These are phyloP conservation scores for Pangasius mekongensis DNA, from an alignment of 2,797 vertebrate species.

Conservation along the genomic window DNA sequence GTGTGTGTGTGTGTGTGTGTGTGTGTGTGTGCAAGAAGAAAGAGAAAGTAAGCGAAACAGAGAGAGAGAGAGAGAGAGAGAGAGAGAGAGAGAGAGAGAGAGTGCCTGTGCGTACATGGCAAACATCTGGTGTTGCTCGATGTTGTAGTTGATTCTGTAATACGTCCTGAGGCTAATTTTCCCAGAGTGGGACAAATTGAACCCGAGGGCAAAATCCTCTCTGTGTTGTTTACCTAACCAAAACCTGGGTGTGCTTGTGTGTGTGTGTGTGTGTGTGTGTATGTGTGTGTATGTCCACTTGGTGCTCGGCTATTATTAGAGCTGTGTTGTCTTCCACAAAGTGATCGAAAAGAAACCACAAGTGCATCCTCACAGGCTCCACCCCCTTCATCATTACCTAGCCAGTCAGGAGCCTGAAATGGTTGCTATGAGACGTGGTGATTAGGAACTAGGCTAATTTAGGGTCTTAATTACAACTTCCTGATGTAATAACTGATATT, in stretches of 20 bases:
- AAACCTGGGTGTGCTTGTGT: constrained; percentile 53
- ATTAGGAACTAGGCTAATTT: constrained; percentile 70
- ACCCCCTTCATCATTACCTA: background rate
- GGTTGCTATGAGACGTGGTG: constrained; percentile 9
- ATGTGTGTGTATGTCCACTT: constrained; percentile 32
- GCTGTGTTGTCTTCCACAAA: background rate
- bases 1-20: background rate
- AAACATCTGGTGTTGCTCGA: constrained; percentile 68
- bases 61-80: constrained; percentile 32
- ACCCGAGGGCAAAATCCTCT: constrained; percentile 43
- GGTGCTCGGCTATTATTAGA: background rate
- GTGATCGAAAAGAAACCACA: background rate
- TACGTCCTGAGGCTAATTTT: constrained; percentile 50
- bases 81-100: constrained; percentile 8
- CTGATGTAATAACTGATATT: constrained; percentile 31
- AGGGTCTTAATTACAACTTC: constrained; percentile 44
- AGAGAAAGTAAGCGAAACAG: constrained; percentile 4
- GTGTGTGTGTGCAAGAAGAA: background rate
- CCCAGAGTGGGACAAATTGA: constrained; percentile 47
- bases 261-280: constrained; percentile 55
- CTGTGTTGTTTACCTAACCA: constrained; percentile 62
- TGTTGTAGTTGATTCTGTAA: constrained; percentile 61
- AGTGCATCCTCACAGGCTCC: background rate
- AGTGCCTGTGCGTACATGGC: constrained; percentile 28
- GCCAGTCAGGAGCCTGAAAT: constrained; percentile 21